Evolutionary conservation across 1,140 invertebrate genomes (phyloP), one percentile per base, ranked within the genome.

Genomic region (Cecropterus lyciades): DNA sequence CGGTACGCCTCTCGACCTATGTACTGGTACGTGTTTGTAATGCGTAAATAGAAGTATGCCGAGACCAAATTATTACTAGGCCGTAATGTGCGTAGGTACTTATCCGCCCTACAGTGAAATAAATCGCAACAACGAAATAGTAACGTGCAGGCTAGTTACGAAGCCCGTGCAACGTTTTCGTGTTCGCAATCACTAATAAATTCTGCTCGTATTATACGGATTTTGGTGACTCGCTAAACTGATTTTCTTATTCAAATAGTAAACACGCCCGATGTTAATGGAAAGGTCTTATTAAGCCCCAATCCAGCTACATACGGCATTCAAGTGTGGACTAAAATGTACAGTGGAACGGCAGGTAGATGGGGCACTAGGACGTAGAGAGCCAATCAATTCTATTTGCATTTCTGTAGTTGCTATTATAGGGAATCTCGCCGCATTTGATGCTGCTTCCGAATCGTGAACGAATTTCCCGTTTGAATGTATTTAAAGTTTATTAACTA

Each of bases 301-400:
- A 65, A 69, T 46, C 33, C 48, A 59, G 24, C 30, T 51, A 52
- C 53, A 45, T 68, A 56, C 60, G 20, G 17, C 27, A 70, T 69
- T 63, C 66, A 72, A 73, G 67, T 71, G 67, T 71, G 68, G 71
- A 53, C 59, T 73, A 78, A 75, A 78, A 77, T 78, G 62, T 72
- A 64, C 64, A 77, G 68, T 53, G 33, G 33, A 68, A 75, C 76
- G 71, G 72, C 75, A 73, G 72, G 63, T 76, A 75, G 73, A 70
- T 74, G 74, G 64, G 59, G 73, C 66, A 70, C 63, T 69, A 69
- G 70, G 65, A 71, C 59, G 69, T 71, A 60, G 73, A 69, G 71
- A 75, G 67, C 76, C 79, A 85, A 85, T 87, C 80, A 85, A 72
- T 71, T 77, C 65, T 85, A 85, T 87, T 87, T 87, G 75, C 77